These are phyloP conservation scores for Acromyrmex charruanus DNA, from an alignment of 1,140 invertebrate genomes.

Conservation along the genomic window DNA sequence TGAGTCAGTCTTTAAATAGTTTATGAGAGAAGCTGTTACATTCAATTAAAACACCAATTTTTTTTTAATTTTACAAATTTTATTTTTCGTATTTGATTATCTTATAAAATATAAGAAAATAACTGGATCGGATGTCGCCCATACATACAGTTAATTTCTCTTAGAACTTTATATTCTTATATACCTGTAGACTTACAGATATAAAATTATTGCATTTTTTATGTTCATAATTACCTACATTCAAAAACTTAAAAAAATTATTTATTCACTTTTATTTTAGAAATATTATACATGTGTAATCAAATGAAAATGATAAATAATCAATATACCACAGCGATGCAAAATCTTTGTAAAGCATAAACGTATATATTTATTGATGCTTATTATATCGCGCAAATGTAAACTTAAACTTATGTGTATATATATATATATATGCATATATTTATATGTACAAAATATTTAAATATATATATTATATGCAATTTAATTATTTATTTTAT, in stretches of 20 bases:
- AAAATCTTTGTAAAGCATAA: background rate
- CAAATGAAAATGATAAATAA: background rate
- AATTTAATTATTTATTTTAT: background rate
- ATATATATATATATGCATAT: background rate
- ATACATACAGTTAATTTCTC: too few relatives aligned
- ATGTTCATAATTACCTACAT: background rate
- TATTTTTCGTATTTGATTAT: background rate
- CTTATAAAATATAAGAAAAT: too few relatives aligned
- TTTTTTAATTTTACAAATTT: background rate
- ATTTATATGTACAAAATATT: constrained; percentile 4
- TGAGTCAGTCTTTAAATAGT: background rate
- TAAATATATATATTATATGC: constrained; percentile 4
- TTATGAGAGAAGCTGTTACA: background rate
- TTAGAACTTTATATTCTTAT: too few relatives aligned
- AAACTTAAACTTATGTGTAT: background rate
- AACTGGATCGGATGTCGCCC: too few relatives aligned
- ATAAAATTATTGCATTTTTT: background rate
- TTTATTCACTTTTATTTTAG: constrained; percentile 38
- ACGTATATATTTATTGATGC: background rate
- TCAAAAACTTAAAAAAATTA: constrained; percentile 15
- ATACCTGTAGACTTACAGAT: too few relatives aligned
- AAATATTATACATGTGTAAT: constrained; percentile 27
- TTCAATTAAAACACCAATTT: background rate
- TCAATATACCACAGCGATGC: background rate
- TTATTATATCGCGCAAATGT: background rate